phyloP scores from a whole-genome alignment of 2,113 vertebrate species.

The Pholis gunnellus region DNA sequence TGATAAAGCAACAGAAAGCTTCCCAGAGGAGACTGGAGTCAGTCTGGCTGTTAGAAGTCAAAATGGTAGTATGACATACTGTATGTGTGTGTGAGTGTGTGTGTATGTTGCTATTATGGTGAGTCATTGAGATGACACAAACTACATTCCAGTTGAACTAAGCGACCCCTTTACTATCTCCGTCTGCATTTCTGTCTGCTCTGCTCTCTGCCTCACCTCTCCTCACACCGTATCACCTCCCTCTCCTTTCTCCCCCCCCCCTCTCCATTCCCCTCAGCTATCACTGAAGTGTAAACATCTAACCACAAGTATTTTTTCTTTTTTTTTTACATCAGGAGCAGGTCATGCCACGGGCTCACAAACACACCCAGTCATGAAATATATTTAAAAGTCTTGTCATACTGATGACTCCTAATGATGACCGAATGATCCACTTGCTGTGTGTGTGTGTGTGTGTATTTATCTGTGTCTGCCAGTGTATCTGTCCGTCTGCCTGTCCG shows the following conservation, averaged over 20 bases:
- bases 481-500: conserved; percentile 36
- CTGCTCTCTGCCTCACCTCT: conserved; percentile 61
- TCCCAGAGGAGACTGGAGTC: conserved; percentile 57
- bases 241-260: neutral
- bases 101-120: conserved; percentile 77
- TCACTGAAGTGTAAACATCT: conserved; percentile 79
- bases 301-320: conserved; percentile 76
- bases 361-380: conserved; percentile 69
- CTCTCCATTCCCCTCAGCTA: conserved; percentile 35
- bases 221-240: conserved; percentile 42
- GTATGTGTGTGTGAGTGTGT: conserved; percentile 49
- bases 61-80: conserved; percentile 70
- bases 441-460: conserved; percentile 6
- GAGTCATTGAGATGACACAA: conserved; percentile 79
- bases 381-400: conserved; percentile 81
- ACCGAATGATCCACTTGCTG: conserved; percentile 52
- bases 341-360: conserved; percentile 30
- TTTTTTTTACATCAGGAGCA: conserved; percentile 63
- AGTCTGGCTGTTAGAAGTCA: conserved; percentile 68
- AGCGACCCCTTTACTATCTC: conserved; percentile 70
- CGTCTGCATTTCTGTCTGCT: conserved; percentile 76
- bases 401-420: conserved; percentile 68
- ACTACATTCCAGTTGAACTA: conserved; percentile 72
- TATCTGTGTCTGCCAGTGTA: conserved; percentile 38
- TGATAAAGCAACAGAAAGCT: conserved; percentile 37